These are phyloP conservation scores for Rhopilema esculentum DNA, from an alignment of 30 jellyfish, hydroid and myxozoan species.

Conservation along the genomic window DNA sequence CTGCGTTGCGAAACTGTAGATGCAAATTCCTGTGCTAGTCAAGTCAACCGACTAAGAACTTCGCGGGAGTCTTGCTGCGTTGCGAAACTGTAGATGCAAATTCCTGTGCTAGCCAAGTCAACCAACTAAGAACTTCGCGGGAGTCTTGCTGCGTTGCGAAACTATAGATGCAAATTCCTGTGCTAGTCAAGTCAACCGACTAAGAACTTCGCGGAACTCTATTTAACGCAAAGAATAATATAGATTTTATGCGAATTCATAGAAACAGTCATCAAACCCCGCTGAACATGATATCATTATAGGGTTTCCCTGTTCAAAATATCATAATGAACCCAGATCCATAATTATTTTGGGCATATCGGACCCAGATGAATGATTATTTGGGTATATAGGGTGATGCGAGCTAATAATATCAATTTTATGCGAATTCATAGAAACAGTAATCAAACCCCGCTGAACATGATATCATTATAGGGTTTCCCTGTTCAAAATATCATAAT, in stretches of 20 bases:
- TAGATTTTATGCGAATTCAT: background rate
- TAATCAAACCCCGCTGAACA: background rate
- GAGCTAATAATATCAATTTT: background rate
- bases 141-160: background rate
- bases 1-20: background rate
- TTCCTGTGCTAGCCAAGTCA: background rate
- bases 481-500: background rate
- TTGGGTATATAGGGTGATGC: background rate
- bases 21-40: background rate
- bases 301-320: background rate
- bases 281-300: background rate
- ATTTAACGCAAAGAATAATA: no score
- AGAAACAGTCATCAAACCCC: background rate
- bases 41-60: background rate
- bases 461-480: background rate
- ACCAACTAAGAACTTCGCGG: background rate
- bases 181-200: background rate
- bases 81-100: background rate
- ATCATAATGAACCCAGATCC: background rate
- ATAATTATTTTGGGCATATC: background rate
- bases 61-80: background rate
- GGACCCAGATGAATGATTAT: background rate
- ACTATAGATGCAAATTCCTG: background rate
- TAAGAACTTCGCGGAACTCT: background rate
- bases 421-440: background rate